phyloP scores from a whole-genome alignment of 1,140 invertebrate genomes.

The Brachionus asplanchnoidis region DNA sequence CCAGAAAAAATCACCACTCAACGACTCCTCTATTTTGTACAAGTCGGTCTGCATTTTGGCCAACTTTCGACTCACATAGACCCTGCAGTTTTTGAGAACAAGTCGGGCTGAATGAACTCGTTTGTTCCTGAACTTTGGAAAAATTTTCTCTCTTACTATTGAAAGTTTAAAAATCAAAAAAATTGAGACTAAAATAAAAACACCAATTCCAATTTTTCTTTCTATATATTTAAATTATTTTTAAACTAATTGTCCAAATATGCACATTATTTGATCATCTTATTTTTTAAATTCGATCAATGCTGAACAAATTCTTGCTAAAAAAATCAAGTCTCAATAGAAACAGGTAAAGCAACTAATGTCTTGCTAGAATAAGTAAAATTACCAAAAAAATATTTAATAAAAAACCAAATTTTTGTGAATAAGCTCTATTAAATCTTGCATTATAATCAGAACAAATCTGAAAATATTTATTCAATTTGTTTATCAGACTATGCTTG shows the following conservation, averaged over 20 bases:
- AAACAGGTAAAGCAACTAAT: no score
- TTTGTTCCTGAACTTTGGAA: neutral
- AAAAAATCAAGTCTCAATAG: no score
- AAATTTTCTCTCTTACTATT: neutral
- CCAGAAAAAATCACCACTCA: slow-evolving; percentile 36
- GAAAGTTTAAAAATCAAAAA: no score
- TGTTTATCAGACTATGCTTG: neutral
- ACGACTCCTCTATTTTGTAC: slow-evolving; percentile 11
- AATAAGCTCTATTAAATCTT: neutral
- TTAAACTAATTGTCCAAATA: no score
- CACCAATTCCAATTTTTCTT: no score
- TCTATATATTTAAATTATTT: no score
- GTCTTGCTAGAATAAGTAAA: neutral
- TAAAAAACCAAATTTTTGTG: neutral
- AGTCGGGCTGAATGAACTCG: neutral
- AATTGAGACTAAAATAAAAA: no score
- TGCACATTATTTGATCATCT: no score
- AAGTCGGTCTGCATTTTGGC: slow-evolving; percentile 17
- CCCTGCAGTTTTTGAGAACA: neutral
- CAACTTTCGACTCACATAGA: slow-evolving; percentile 31
- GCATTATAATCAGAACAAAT: neutral
- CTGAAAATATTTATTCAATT: neutral
- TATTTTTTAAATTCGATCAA: no score
- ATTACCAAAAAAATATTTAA: neutral
- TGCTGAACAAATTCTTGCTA: no score